Evolutionary conservation across 1,140 invertebrate species (phyloP), one percentile per base, ranked within the genome.

Genomic region (Artemia franciscana): DNA sequence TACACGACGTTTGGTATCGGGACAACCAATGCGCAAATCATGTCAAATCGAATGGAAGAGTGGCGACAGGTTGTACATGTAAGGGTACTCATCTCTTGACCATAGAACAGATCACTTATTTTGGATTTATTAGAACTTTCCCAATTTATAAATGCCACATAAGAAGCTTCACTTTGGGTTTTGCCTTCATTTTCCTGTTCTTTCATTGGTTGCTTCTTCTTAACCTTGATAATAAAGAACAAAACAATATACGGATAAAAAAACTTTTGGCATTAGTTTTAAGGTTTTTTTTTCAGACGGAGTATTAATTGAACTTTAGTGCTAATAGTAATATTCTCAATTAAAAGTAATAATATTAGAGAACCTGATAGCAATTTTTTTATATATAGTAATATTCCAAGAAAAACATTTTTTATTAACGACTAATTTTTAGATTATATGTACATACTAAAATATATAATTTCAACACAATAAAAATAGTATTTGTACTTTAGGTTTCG

Each of bases 21-120:
- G 58, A 91, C 74, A n/a, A 86, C 87, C 23, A 93, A 76, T 72
- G 84, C 88, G 66, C 85, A 89, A 73, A 93, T 93, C 12, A 85
- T 83, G 70, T 95, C 89, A 70, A 91, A 94, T 0, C 84, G 91
- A 27, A 83, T 79, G 15, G 88, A 91, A 66, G 79, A 78, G 67
- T 86, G 81, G 28, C 75, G 69, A 73, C 91, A 95, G 5, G 75
- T 76, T 3, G 76, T 73, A 71, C 91, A 95, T 24, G 76, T 79
- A 0, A 94, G 81, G 0, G 83, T 87, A 2, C 88, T 91, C 68
- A 83, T 84, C 61, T 89, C 80, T 72, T 91, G 86, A 0, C 91
- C 91, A 74, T 89, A 88, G 72, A 93, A 93, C 64, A 91, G 73
- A 64, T 81, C 76, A 21, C 84, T 78, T 65, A 93, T 85, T 15